Base-by-base conservation (phyloP, 2,113 vertebrate genomes). In the Antennarius striatus region DNA sequence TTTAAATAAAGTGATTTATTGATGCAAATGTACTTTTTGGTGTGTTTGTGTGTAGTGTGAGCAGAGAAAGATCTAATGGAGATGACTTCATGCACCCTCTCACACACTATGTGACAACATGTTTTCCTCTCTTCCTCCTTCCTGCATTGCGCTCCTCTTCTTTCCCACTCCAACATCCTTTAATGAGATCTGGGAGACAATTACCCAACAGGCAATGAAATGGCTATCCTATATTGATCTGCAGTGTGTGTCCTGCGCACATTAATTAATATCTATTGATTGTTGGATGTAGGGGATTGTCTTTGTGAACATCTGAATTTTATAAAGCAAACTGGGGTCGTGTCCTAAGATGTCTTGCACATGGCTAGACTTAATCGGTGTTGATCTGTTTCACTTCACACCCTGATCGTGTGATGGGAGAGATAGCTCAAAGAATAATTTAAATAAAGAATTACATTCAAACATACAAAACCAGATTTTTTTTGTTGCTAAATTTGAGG, bases 1-100 rank as follows among this genome's bases (percentile, higher is more conserved):
- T 96, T 95, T 95, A 95, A 95, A 96, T 96, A 95, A 96, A 96
- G 91, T 63, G 81, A 93, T 96, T 95, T 95, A 95, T 95, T 95
- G 94, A 95, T 90, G 90, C 81, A 81, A 63, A 50, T 32, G 28
- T 61, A 10, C 4, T 8, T 48, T 47, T 30, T 6, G 28, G 3
- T 36, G 10, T 12, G 49, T 39, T 11, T 12, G 28, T n/a, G 29
- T 60, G 63, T 36, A 36, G 48, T 6, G 12, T 36, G 3, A 40
- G 13, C 11, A 32, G 47, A 43, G 13, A 3, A 11, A 60, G 42
- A 52, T 40, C n/a, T 22, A 43, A 47, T 68, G n/a, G 46, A 68
- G 45, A 61, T 56, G 12, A 68, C 73, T 65, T 67, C 42, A 51
- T 39, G 17, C 49, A 46, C 3, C 0, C 48, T 49, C 17, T n/a